Percentiles rank a stretch among this genome's conserved stretches.
Evolutionary conservation across 2,888 invertebrate species (phyloP).

Genomic region (Tortricodes alternella): DNA sequence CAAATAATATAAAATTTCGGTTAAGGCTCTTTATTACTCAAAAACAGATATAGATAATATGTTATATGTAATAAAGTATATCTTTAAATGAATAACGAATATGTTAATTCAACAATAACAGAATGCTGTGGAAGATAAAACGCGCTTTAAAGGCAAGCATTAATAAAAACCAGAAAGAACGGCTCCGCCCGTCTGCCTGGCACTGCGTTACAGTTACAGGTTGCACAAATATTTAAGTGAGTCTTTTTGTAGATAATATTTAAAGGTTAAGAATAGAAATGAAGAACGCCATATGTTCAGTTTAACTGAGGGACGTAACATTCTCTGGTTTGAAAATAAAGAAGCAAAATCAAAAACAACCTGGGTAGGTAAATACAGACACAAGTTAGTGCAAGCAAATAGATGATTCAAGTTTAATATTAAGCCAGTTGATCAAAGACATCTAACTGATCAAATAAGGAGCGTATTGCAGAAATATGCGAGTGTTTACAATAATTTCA

Average conservation of each 20-base stretch:
- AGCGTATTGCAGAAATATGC: conserved; percentile 26
- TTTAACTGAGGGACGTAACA: neutral
- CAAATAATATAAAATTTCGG: no score
- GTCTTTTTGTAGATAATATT: conserved; percentile 20
- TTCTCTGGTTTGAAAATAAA: neutral
- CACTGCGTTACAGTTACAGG: conserved; percentile 17
- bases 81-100: neutral
- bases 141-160: conserved; percentile 1
- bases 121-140: neutral
- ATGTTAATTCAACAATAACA: neutral
- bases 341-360: conserved; percentile 18
- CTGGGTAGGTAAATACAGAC: conserved; percentile 12
- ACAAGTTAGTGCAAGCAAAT: conserved; percentile 13
- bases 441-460: conserved; percentile 30
- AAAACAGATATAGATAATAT: no score
- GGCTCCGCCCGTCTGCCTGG: conserved; percentile 15
- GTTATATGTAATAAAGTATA: neutral
- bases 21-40: no score
- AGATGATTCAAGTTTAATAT: conserved; percentile 23
- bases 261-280: conserved; percentile 1
- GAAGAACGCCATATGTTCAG: conserved; percentile 9
- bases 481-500: conserved; percentile 25
- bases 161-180: conserved; percentile 5
- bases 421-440: conserved; percentile 24
- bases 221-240: conserved; percentile 25